phyloP scores from a whole-genome alignment of 1,140 invertebrate species.

The Brachystomella parvula region DNA sequence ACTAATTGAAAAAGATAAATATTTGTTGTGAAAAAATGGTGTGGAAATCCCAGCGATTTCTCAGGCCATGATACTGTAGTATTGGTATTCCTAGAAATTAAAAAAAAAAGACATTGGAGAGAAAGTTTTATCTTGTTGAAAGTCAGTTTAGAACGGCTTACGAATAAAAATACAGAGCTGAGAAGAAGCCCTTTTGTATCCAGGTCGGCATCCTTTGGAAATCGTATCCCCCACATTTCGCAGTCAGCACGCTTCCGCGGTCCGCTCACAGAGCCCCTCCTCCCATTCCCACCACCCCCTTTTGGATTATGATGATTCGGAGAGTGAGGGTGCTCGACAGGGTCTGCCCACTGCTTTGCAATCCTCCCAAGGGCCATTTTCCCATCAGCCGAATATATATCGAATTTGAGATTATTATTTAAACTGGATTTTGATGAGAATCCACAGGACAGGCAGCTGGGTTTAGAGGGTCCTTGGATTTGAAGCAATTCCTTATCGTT shows the following conservation, averaged over 20 bases:
- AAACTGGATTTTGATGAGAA: constrained; percentile 4
- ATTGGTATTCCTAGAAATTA: constrained; percentile 4
- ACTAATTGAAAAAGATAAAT: no score
- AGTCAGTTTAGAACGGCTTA: constrained; percentile 8
- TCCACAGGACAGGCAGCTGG: constrained; percentile 13
- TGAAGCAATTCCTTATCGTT: constrained; percentile 24
- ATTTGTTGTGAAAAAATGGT: no score
- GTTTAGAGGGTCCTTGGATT: constrained; percentile 15
- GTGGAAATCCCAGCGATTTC: no score
- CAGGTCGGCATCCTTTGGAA: constrained; percentile 22
- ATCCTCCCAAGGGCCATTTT: constrained; percentile 18
- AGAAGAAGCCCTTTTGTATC: constrained; percentile 24
- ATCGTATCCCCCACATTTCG: constrained; percentile 27
- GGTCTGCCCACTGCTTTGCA: constrained; percentile 18
- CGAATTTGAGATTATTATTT: constrained; percentile 4
- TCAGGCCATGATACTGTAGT: not conserved
- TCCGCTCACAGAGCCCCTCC: not conserved
- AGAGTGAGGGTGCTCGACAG: constrained; percentile 13
- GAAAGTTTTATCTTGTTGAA: not conserved
- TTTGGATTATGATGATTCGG: no score
- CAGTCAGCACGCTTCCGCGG: not conserved
- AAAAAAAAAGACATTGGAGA: not conserved
- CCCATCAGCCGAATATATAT: constrained; percentile 25
- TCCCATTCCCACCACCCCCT: constrained; percentile 18
- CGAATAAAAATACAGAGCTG: constrained; percentile 25